These are phyloP conservation scores for Sebastes elongatus DNA, from an alignment of 2,797 vertebrate genomes.

Conservation along the genomic window DNA sequence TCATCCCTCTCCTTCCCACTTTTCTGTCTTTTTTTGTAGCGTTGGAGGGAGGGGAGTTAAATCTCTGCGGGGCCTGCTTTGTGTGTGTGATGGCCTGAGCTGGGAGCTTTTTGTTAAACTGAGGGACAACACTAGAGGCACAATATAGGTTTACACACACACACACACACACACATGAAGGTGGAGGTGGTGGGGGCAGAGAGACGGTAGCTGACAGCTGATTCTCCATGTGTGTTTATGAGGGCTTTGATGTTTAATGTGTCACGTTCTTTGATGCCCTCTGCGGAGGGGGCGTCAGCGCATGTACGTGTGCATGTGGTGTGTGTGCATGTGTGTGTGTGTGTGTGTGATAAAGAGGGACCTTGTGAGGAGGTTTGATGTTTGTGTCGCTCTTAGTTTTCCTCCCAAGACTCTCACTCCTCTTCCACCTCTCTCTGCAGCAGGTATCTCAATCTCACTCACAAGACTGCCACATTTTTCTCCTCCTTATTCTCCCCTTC, in stretches of 20 bases:
- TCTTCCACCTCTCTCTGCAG: conserved; percentile 27
- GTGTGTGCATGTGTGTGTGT: not conserved
- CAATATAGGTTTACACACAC: conserved; percentile 9
- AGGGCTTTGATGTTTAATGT: conserved; percentile 72
- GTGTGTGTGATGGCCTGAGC: conserved; percentile 29
- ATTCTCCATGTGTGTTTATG: conserved; percentile 59
- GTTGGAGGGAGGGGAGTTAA: conserved; percentile 14
- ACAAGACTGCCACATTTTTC: conserved; percentile 18
- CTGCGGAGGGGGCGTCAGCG: conserved; percentile 26
- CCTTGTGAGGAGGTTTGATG: conserved; percentile 19
- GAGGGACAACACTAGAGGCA: conserved; percentile 16
- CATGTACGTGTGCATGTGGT: not conserved
- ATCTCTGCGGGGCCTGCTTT: conserved; percentile 36
- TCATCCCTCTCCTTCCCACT: conserved; percentile 41
- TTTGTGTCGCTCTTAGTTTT: conserved; percentile 1
- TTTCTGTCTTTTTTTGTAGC: conserved; percentile 21
- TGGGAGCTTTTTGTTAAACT: conserved; percentile 46
- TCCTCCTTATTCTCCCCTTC: conserved; percentile 12
- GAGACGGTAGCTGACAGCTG: conserved; percentile 56
- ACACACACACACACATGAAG: not conserved
- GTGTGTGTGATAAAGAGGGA: not conserved
- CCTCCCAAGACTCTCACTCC: conserved; percentile 10
- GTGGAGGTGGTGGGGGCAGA: not conserved
- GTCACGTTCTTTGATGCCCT: conserved; percentile 62
- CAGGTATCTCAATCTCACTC: conserved; percentile 47